Percentiles rank a stretch among this genome's conserved stretches.
Conservation (phyloP, 2,113 vertebrate species). For the Orycteropus afer region DNA sequence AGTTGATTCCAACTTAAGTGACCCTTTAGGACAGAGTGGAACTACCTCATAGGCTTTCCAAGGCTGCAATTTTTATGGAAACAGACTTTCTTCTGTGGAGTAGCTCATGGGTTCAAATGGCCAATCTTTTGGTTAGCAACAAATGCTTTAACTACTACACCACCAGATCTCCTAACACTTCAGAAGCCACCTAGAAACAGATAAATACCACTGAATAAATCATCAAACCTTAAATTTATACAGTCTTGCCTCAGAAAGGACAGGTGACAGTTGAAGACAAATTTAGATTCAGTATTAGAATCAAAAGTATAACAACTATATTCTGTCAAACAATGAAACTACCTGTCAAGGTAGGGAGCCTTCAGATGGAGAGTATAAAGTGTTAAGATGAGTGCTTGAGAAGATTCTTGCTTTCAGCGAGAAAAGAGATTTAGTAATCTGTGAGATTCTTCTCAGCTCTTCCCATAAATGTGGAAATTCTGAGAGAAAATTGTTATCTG, state of each 20-base stretch:
- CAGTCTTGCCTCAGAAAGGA: conserved; percentile 3
- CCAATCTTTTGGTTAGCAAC: no score
- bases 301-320: background rate
- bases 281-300: background rate
- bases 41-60: no score
- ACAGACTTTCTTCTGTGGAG: no score
- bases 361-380: background rate
- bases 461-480: background rate
- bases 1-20: no score
- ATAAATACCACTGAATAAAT: background rate
- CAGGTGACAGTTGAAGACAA: conserved; percentile 7
- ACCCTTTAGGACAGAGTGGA: no score
- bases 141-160: no score
- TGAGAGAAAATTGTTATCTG: background rate
- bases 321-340: conserved; percentile 5
- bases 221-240: background rate
- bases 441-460: background rate
- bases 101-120: no score
- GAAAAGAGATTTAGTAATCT: background rate
- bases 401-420: background rate
- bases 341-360: background rate
- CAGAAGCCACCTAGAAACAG: conserved; percentile 17
- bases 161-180: no score
- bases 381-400: background rate
- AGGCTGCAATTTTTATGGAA: no score